A percentile compares a stretch with the other conserved stretches of the same genome.
Evolutionary conservation across 2,797 vertebrate species (phyloP).

Genomic region (Parotocinclus haroldoi): DNA sequence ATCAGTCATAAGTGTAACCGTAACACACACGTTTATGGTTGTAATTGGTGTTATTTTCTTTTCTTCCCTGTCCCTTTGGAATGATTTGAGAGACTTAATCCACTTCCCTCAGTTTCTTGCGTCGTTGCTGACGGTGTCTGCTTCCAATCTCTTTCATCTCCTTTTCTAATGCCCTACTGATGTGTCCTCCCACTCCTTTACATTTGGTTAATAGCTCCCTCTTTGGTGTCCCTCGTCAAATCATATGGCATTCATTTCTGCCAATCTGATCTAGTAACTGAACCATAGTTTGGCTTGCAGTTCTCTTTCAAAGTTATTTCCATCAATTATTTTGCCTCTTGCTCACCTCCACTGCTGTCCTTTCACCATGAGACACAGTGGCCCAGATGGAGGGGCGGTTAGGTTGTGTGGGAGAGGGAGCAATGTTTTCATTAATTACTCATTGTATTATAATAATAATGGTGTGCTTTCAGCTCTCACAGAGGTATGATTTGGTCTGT

Average conservation of each 20-base stretch:
- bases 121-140: no score
- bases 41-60: no score
- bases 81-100: no score
- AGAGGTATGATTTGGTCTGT: slow-evolving; percentile 3
- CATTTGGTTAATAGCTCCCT: slow-evolving; percentile 42
- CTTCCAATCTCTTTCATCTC: no score
- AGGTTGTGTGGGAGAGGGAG: slow-evolving; percentile 9
- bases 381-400: slow-evolving; percentile 11
- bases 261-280: slow-evolving; percentile 20
- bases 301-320: slow-evolving; percentile 42
- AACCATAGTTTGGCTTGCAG: no score
- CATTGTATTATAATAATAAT: slow-evolving; percentile 1
- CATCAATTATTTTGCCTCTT: slow-evolving; percentile 38
- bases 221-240: slow-evolving; percentile 41
- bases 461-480: slow-evolving; percentile 21
- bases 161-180: slow-evolving; percentile 19
- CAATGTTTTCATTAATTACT: slow-evolving; percentile 40
- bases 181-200: slow-evolving; percentile 26
- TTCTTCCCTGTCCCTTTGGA: neutral
- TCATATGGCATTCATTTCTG: slow-evolving; percentile 29
- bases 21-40: no score
- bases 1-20: no score
- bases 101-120: no score
- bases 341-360: slow-evolving; percentile 12
- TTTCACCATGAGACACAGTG: slow-evolving; percentile 34